Conservation (phyloP, 1,140 invertebrate genomes). For the Atta texana region DNA sequence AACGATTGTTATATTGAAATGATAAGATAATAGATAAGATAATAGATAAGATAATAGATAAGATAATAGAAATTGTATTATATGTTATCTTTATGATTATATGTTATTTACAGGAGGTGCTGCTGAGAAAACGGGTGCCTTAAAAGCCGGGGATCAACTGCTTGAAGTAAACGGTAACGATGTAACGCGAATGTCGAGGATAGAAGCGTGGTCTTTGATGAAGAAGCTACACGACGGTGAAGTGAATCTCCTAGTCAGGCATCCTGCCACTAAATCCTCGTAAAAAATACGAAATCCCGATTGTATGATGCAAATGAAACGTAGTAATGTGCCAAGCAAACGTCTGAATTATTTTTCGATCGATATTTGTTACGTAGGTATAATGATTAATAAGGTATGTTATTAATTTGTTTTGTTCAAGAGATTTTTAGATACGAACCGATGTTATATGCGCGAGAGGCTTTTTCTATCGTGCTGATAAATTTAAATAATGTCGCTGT, state of each 20-base stretch:
- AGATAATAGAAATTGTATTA: background rate
- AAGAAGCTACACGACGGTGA: conserved; percentile 94
- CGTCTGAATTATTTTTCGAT: conserved; percentile 42
- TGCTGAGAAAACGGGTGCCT: conserved; percentile 94
- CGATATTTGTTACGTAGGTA: conserved; percentile 37
- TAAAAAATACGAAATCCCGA: conserved; percentile 76
- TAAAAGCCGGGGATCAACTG: conserved; percentile 95
- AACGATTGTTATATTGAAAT: background rate
- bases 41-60: background rate
- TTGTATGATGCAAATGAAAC: background rate
- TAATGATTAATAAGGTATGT: conserved; percentile 14
- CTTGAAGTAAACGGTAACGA: conserved; percentile 93
- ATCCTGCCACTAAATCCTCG: conserved; percentile 84
- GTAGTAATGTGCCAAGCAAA: conserved; percentile 35
- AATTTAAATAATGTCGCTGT: conserved; percentile 25
- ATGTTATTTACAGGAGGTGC: conserved; percentile 90
- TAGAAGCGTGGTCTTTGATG: conserved; percentile 97
- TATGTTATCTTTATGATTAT: background rate
- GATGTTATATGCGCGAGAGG: background rate
- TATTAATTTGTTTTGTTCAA: conserved; percentile 31
- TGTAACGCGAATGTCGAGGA: conserved; percentile 93
- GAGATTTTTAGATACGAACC: conserved; percentile 10
- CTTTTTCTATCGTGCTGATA: conserved; percentile 11
- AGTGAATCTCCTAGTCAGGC: conserved; percentile 88
- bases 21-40: background rate